phyloP scores from a whole-genome alignment of 2,797 vertebrate species.

The Neosalanx taihuensis region DNA sequence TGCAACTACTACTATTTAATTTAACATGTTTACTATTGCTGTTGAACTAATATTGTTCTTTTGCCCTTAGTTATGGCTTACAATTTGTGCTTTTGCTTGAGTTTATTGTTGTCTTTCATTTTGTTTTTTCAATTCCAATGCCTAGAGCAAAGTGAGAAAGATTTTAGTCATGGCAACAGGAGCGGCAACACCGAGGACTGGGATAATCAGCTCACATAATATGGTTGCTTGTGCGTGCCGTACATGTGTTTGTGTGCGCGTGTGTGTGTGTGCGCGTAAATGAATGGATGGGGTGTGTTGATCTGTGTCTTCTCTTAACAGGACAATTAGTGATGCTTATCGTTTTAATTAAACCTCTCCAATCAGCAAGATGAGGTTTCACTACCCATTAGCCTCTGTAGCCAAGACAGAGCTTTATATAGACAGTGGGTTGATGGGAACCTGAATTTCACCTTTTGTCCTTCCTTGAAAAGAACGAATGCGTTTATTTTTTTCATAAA shows the following conservation, averaged over 20 bases:
- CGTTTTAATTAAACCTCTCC: conserved; percentile 45
- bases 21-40: no score
- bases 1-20: no score
- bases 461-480: neutral
- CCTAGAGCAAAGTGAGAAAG: neutral
- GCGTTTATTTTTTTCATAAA: neutral
- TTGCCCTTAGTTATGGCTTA: no score
- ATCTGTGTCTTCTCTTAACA: conserved; percentile 34
- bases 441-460: neutral
- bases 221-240: neutral
- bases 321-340: conserved; percentile 44
- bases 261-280: conserved; percentile 16
- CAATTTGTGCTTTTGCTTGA: neutral
- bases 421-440: conserved; percentile 3
- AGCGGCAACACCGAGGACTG: no score
- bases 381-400: conserved; percentile 1
- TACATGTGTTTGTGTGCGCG: conserved; percentile 3
- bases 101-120: neutral
- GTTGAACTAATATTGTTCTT: no score
- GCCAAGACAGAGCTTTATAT: neutral
- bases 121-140: neutral
- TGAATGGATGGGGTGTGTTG: conserved; percentile 12
- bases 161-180: neutral
- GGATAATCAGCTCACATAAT: neutral
- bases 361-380: conserved; percentile 18